Base-by-base conservation (phyloP, 2,113 vertebrate genomes). In the Diphyllodes magnificus region DNA sequence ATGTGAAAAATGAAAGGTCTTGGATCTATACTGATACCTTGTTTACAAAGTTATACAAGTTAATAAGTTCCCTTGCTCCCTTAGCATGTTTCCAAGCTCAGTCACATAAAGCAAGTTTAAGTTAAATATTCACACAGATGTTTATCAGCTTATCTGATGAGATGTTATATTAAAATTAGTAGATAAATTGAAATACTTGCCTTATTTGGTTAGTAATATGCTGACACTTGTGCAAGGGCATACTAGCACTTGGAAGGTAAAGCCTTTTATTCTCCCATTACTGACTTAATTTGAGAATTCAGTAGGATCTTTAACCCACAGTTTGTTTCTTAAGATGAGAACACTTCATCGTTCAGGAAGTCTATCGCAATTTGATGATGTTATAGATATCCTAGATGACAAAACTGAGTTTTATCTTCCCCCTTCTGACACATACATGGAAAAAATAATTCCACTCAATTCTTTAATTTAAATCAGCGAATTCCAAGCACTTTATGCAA, bases 391-490 rank as follows among this genome's bases (percentile, higher is more conserved):
- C 19, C 20, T 35, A 30, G 12, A 82, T 33, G 13, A 75, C 21
- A 82, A 57, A 60, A 37, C 7, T 12, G 47, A 64, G 22, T 17
- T 86, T 21, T 50, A 69, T 66, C 30, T 39, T 84, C 9, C 45
- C 15, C 6, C 25, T 88, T 68, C 20, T 0, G 0, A 35, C 28
- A 93, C 8, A 40, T 17, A 44, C 5, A 45, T 1, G 2, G n/a
- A 24, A 84, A 88, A 23, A 81, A 11, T 49, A 75, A 90, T 33
- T 61, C 51, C 24, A 57, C 37, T 65, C 37, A 50, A 56, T 37
- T 75, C 5, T 42, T 80, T 42, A 50, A 77, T 60, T 87, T 57
- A 66, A 77, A 80, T 42, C 40, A 88, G 66, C 2, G 3, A 72
- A 51, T n/a, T 70, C 16, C 39, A 86, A 76, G 16, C 13, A 85